Evolutionary conservation across 2,113 vertebrate genomes (phyloP).

Genomic region (Varanus salvator): DNA sequence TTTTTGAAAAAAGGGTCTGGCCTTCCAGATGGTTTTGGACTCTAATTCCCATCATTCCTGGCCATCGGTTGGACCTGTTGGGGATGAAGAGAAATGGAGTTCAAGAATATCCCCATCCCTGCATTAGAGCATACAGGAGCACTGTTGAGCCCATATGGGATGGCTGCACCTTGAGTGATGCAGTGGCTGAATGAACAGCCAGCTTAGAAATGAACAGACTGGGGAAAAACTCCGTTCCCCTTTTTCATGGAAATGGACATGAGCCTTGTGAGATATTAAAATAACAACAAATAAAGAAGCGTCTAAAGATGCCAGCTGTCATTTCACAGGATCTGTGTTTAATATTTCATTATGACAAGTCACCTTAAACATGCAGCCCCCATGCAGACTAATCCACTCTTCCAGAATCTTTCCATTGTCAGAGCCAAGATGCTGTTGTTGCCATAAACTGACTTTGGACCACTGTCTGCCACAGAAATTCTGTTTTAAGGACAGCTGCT

Average conservation of each 20-base stretch:
- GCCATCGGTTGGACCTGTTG: too few species aligned
- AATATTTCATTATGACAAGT: not conserved
- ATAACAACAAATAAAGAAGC: not conserved
- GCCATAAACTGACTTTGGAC: not conserved
- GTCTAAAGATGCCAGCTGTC: not conserved
- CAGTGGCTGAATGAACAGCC: not conserved
- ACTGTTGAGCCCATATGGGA: not conserved
- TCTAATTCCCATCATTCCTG: too few species aligned
- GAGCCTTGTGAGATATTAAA: not conserved
- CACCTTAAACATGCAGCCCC: not conserved
- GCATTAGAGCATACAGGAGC: not conserved
- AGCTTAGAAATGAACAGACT: not conserved
- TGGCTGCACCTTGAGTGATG: not conserved
- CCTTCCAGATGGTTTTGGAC: too few species aligned
- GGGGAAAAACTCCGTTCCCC: not conserved
- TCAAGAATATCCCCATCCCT: too few species aligned
- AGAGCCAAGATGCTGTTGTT: not conserved
- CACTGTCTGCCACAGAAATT: conserved; percentile 22
- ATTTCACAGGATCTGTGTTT: not conserved
- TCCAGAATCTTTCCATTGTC: not conserved
- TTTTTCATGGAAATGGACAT: not conserved
- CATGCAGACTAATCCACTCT: conserved; percentile 15
- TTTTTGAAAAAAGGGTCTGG: not conserved
- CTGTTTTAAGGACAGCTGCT: conserved; percentile 25
- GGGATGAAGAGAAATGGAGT: too few species aligned